Conservation (phyloP, 2,888 invertebrate genomes). For the Arctia plantaginis region DNA sequence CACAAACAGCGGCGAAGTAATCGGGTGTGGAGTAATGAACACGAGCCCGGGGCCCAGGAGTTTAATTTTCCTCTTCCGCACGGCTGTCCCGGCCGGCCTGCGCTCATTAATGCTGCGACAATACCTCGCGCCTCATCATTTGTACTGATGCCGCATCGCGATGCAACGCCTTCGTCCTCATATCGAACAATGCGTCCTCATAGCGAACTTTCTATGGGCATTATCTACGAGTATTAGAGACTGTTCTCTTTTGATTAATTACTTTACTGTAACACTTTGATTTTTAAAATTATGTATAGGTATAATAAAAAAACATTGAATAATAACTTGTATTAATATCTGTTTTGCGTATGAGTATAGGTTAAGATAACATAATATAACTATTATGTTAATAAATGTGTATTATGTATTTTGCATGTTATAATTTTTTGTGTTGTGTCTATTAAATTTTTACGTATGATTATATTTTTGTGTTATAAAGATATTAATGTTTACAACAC, state of each 20-base stretch:
- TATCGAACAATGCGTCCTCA: constrained; percentile 53
- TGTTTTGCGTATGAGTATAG: no score
- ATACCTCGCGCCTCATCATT: constrained; percentile 82
- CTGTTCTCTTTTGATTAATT: constrained; percentile 14
- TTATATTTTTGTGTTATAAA: no score
- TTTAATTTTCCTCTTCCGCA: constrained; percentile 87
- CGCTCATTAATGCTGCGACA: constrained; percentile 82
- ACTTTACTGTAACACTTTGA: not conserved
- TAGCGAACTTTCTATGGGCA: constrained; percentile 50
- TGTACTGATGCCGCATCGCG: constrained; percentile 56
- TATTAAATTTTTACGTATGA: no score
- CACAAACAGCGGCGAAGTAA: constrained; percentile 73
- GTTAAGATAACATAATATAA: no score
- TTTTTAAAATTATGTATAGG: not conserved
- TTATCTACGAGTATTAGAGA: constrained; percentile 39
- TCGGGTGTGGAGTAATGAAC: constrained; percentile 82
- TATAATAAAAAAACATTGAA: not conserved
- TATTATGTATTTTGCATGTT: no score
- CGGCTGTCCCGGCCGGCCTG: constrained; percentile 74
- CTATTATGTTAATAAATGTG: no score
- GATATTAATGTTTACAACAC: no score
- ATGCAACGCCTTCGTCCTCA: constrained; percentile 49
- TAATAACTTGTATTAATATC: not conserved
- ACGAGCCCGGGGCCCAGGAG: constrained; percentile 82
- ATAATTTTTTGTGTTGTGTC: no score